Percentiles rank a stretch among this genome's conserved stretches.
Evolutionary conservation across 2,113 vertebrate genomes (phyloP).

Genomic region (Pitta sordida): DNA sequence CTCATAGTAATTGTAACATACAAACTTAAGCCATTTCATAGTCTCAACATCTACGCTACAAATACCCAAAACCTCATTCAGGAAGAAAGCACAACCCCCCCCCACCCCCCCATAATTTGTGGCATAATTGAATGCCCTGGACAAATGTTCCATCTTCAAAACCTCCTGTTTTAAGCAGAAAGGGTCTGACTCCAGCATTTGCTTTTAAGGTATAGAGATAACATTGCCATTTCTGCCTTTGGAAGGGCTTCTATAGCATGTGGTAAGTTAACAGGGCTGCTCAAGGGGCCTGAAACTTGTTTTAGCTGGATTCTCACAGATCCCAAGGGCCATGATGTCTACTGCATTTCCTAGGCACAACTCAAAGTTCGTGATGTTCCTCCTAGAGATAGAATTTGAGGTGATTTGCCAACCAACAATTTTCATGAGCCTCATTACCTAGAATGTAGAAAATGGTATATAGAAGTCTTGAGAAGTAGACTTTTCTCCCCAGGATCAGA

Average conservation of each 20-base stretch:
- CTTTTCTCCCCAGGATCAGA: background rate
- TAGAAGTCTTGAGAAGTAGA: background rate
- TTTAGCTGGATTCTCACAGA: background rate
- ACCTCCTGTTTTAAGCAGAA: background rate
- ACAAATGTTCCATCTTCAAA: fast-evolving
- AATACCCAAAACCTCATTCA: background rate
- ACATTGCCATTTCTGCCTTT: background rate
- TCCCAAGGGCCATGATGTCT: fast-evolving
- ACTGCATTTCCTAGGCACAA: background rate
- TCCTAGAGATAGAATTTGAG: background rate
- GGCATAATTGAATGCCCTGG: background rate
- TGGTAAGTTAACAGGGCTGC: background rate
- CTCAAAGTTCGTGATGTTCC: background rate
- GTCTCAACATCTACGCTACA: background rate
- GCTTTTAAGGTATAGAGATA: background rate
- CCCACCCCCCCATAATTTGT: too few species aligned
- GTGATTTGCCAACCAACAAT: background rate
- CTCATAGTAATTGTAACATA: background rate
- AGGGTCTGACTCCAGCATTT: background rate
- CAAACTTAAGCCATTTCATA: background rate
- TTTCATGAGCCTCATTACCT: background rate
- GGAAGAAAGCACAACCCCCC: background rate
- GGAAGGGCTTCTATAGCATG: background rate
- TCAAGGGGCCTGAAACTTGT: background rate
- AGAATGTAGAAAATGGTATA: background rate